Evolutionary conservation across 2,888 invertebrate genomes (phyloP), one percentile per base, ranked within the genome.

Genomic region (Drepana falcataria): DNA sequence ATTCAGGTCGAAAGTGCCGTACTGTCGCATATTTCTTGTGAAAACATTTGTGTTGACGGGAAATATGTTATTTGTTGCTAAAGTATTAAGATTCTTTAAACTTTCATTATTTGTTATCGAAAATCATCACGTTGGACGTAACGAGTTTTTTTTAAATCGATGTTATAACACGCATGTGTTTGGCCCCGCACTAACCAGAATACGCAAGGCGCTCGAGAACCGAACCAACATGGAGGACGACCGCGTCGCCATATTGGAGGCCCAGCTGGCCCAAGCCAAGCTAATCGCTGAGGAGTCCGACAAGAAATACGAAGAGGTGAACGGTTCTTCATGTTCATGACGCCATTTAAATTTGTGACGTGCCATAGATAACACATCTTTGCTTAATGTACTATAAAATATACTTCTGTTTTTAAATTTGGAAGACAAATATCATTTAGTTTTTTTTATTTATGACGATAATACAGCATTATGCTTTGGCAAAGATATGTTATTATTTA

Each of bases 291-390:
- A 99, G 93, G 99, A 99, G 93, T 98, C 99, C 73, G 99, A 99
- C 94, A 97, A 98, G 93, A 99, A 99, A 96, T 99, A 99, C 91
- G 99, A 99, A 95, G 99, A 99, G 99, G 99, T 99, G 91, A 93
- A 87, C 72, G 78, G 77, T 77, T 76, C 64, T 60, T 68, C 66
- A 71, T 69, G 65, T 60, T 68, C 66, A 71, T 69, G 64, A 65
- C 71, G 66, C 69, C 70, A 61, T 60, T 60, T 55, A 52, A 56
- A 49, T 48, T 49, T 66, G 44, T 49, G 59, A 52, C 2, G 52
- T 59, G 52, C 44, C 37, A 53, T 54, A 35, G 49, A 48, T 48
- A 40, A 44, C 44, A 52, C 55, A 56, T 47, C 3, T 2, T 40
- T n/a, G 4, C 35, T 2, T 3, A n/a, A 35, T 6, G 9, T 9